These are phyloP conservation scores for Arenaria interpres DNA, from an alignment of 2,113 vertebrate species.

Conservation along the genomic window DNA sequence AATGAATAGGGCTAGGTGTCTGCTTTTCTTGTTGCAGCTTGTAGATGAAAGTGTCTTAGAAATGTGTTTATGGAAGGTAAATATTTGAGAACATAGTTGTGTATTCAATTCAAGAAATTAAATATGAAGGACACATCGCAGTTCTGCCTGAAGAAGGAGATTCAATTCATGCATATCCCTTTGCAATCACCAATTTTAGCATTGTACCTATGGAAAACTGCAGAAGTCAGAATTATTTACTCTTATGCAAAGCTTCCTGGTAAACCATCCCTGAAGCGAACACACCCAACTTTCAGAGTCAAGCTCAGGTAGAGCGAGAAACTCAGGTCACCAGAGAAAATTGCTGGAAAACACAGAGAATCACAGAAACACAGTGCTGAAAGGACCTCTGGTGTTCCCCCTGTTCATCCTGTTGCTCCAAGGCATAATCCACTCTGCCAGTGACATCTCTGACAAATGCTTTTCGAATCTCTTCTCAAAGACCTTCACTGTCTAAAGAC, in stretches of 20 bases:
- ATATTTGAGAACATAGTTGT: neutral
- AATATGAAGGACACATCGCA: neutral
- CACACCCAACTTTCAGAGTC: neutral
- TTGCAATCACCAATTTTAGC: neutral
- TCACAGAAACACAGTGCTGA: fast-evolving
- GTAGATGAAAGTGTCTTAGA: neutral
- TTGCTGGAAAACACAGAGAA: neutral
- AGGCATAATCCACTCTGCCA: neutral
- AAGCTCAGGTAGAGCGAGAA: neutral
- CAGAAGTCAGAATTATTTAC: neutral
- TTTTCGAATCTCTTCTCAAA: neutral
- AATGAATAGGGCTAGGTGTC: neutral
- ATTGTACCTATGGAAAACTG: neutral
- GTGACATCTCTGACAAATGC: neutral
- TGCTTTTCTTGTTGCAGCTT: neutral
- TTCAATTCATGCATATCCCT: neutral
- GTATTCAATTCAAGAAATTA: neutral
- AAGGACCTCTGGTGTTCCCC: neutral
- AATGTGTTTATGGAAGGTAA: neutral
- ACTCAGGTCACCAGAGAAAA: neutral
- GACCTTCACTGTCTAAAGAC: neutral
- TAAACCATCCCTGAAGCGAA: neutral
- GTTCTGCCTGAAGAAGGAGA: neutral
- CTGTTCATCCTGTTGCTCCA: neutral
- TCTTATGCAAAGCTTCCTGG: fast-evolving